Percentiles rank a stretch among this genome's conserved stretches.
Conservation (phyloP, 1,140 invertebrate species). For the Archivesica marissinica region DNA sequence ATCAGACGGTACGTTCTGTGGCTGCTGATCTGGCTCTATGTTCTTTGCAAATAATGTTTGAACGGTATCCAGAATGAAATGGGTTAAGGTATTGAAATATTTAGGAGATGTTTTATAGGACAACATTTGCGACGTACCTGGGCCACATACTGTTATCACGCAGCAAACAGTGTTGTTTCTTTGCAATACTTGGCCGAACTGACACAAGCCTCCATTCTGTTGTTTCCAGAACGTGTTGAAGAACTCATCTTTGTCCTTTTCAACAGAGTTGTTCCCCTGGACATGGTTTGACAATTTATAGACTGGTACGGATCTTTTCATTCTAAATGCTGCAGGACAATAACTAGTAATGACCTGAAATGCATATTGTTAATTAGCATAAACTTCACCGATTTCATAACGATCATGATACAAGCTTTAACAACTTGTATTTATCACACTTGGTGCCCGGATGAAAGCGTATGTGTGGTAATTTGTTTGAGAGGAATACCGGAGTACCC, state of each 20-base stretch:
- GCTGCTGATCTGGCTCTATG: neutral
- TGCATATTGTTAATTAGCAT: no score
- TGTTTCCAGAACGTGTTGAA: slow-evolving; percentile 10
- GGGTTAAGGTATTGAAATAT: no score
- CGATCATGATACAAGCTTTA: no score
- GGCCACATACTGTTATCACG: neutral
- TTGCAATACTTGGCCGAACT: neutral
- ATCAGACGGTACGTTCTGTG: neutral
- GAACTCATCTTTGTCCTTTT: neutral
- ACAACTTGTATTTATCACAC: no score
- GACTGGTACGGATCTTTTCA: neutral
- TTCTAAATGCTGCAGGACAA: no score
- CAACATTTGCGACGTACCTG: neutral
- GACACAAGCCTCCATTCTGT: slow-evolving; percentile 11
- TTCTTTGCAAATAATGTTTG: neutral
- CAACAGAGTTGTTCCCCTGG: neutral
- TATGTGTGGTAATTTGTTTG: no score
- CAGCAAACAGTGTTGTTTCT: slow-evolving; percentile 37
- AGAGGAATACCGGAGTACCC: no score
- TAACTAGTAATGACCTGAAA: no score
- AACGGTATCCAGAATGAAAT: neutral
- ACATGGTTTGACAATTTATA: neutral
- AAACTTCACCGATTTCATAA: no score
- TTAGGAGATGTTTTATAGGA: no score
- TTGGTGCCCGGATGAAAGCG: no score